These are phyloP conservation scores for Cyphomyrmex costatus DNA, from an alignment of 1,140 invertebrate genomes.

Conservation along the genomic window DNA sequence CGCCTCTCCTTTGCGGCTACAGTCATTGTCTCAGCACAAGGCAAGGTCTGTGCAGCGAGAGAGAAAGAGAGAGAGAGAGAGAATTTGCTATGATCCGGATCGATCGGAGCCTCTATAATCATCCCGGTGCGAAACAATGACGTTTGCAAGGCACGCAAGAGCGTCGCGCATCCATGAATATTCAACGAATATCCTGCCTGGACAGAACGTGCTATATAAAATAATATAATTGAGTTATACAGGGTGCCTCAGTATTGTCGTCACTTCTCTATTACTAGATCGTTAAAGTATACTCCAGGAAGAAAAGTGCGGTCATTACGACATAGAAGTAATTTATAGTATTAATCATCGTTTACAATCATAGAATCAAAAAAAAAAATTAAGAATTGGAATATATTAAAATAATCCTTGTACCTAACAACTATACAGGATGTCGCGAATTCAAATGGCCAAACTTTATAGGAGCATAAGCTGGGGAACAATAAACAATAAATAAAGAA, in stretches of 20 bases:
- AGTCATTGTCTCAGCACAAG: constrained; percentile 78
- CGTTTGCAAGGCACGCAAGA: constrained; percentile 52
- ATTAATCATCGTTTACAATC: not conserved
- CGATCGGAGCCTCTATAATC: constrained; percentile 68
- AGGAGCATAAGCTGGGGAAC: no score
- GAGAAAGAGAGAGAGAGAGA: no score
- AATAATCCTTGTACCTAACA: not conserved
- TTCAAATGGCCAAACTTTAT: no score
- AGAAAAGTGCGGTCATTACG: not conserved
- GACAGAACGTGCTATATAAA: constrained; percentile 31
- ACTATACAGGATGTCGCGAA: not conserved
- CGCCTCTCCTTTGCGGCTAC: constrained; percentile 62
- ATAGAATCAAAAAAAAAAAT: not conserved
- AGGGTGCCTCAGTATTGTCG: constrained; percentile 1
- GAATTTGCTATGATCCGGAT: constrained; percentile 55
- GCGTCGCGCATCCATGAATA: constrained; percentile 47
- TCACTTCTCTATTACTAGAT: constrained; percentile 52
- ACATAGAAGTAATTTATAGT: not conserved
- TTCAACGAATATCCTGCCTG: constrained; percentile 65
- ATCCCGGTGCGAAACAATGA: constrained; percentile 65
- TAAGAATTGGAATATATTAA: not conserved
- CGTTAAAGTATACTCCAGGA: not conserved
- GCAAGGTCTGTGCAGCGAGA: constrained; percentile 61
- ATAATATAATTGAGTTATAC: constrained; percentile 60
- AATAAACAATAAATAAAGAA: no score